Evolutionary conservation across 2,888 invertebrate species (phyloP).

Genomic region (Ochropleura leucogaster): DNA sequence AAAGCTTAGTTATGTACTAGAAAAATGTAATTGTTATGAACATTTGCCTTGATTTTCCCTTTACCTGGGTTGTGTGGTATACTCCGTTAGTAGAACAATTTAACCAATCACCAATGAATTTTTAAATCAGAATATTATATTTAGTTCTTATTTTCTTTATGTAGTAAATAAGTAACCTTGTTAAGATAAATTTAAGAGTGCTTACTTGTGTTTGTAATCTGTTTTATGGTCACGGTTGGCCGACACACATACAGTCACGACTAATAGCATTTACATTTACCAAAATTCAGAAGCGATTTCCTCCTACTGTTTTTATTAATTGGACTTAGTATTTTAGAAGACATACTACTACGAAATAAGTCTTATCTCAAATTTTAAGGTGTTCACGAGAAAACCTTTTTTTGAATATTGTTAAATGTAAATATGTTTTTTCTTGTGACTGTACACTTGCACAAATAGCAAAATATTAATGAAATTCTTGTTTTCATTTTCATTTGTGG

Average conservation of each 20-base stretch:
- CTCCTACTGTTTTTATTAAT: no score
- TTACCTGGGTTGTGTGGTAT: constrained; percentile 55
- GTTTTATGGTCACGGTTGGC: constrained; percentile 35
- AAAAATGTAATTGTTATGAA: constrained; percentile 41
- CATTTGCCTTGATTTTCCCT: constrained; percentile 30
- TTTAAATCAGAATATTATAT: constrained; percentile 37
- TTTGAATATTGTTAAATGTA: no score
- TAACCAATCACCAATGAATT: constrained; percentile 60
- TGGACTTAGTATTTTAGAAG: no score
- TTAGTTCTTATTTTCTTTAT: constrained; percentile 57
- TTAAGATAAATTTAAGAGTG: constrained; percentile 68
- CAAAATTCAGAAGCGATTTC: no score
- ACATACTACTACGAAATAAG: no score
- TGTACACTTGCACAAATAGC: constrained; percentile 61
- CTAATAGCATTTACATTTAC: no score
- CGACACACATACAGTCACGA: constrained; percentile 9
- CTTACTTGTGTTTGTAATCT: constrained; percentile 54
- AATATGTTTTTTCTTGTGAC: no score
- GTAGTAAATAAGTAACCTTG: constrained; percentile 53
- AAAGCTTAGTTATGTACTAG: constrained; percentile 42
- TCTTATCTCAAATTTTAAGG: no score
- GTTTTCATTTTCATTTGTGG: constrained; percentile 32
- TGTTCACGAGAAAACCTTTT: no score
- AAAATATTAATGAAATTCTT: constrained; percentile 33
- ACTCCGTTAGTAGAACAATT: constrained; percentile 44